Percentiles rank a stretch among this genome's conserved stretches.
These are phyloP conservation scores for Megaceryle maxima DNA, from an alignment of 2,113 vertebrate genomes.

Conservation along the genomic window DNA sequence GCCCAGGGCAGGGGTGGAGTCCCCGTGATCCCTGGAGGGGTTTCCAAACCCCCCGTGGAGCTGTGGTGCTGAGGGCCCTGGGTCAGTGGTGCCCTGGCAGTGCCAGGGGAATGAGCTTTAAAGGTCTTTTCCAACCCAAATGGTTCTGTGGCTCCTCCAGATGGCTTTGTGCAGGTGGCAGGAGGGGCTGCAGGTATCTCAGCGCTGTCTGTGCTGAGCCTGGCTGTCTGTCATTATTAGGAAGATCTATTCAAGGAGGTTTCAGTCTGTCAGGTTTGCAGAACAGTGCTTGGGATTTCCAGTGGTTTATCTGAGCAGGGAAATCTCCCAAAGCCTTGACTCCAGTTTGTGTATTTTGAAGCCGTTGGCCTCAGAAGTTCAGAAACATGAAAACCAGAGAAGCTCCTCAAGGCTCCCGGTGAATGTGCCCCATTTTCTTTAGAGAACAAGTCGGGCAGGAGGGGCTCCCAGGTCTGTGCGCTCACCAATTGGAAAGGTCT, in stretches of 20 bases:
- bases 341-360: background rate
- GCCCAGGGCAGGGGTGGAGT: background rate
- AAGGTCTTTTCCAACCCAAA: background rate
- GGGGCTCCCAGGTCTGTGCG: background rate
- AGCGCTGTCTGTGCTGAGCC: rapidly evolving
- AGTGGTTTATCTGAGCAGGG: background rate
- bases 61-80: background rate
- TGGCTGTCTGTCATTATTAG: background rate
- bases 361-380: background rate
- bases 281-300: background rate
- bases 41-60: background rate
- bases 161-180: background rate
- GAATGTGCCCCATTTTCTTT: background rate
- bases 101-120: background rate
- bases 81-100: no score
- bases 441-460: background rate
- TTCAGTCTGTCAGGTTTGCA: background rate
- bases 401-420: rapidly evolving
- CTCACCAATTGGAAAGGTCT: background rate
- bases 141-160: background rate
- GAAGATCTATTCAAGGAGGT: background rate
- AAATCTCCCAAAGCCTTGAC: background rate
- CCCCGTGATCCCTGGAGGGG: background rate
- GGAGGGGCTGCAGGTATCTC: background rate
- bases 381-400: background rate